Conservation (phyloP, 1,140 invertebrate species). For the Maconellicoccus hirsutus region DNA sequence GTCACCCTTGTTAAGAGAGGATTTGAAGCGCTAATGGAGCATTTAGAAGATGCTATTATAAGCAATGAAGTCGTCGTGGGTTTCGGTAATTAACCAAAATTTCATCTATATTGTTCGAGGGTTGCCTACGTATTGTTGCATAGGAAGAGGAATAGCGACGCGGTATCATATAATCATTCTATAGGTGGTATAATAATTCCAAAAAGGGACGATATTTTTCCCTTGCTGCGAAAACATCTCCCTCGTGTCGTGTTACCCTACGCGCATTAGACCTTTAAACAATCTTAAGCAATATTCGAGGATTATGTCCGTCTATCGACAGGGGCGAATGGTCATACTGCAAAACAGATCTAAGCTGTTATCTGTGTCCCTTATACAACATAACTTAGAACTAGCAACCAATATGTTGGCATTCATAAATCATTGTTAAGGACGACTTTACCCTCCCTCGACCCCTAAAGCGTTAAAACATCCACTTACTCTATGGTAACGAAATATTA, state of each 20-base stretch:
- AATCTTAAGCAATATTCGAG: conserved; percentile 21
- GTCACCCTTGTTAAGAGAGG: background rate
- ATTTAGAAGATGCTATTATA: background rate
- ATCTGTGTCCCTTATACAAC: conserved; percentile 18
- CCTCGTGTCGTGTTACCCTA: background rate
- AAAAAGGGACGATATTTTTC: background rate
- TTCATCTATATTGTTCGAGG: too few relatives aligned
- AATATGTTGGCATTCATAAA: conserved; percentile 22
- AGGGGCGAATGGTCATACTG: conserved; percentile 7
- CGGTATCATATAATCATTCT: background rate
- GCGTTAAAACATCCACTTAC: conserved; percentile 13
- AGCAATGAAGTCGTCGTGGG: background rate
- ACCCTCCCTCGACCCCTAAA: conserved; percentile 10
- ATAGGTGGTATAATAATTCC: conserved; percentile 9
- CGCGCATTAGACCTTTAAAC: conserved; percentile 14
- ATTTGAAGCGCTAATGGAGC: background rate
- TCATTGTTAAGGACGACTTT: conserved; percentile 21
- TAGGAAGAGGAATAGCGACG: too few relatives aligned
- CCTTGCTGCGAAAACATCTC: background rate
- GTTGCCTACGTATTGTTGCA: background rate
- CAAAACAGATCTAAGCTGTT: conserved; percentile 13
- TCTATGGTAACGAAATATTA: conserved; percentile 10
- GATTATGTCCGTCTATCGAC: conserved; percentile 18
- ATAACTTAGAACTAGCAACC: conserved; percentile 18
- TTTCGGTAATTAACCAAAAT: background rate